These are phyloP conservation scores for Ceyx melanurus DNA, from an alignment of 2,113 vertebrate genomes.

Conservation along the genomic window DNA sequence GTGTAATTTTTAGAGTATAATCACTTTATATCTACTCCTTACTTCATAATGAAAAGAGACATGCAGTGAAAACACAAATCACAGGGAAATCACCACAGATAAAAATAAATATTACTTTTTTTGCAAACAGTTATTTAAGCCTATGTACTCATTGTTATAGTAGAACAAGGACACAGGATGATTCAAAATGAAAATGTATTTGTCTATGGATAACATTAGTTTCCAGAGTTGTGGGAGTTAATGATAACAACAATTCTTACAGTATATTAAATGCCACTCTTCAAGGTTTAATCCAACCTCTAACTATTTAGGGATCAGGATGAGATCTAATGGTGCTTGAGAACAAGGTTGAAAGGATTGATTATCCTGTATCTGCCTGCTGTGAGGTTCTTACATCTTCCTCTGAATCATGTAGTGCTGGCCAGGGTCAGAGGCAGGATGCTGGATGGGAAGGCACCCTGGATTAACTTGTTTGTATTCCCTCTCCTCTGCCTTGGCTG, in stretches of 20 bases:
- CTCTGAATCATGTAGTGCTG: conserved; percentile 16
- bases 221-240: conserved; percentile 33
- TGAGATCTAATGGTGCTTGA: conserved; percentile 39
- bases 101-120: conserved; percentile 6
- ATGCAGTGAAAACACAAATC: not conserved
- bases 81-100: not conserved
- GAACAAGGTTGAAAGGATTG: conserved; percentile 56
- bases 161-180: conserved; percentile 32
- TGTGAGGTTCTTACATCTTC: conserved; percentile 43
- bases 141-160: not conserved
- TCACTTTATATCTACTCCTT: conserved; percentile 7
- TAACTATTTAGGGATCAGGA: conserved; percentile 51
- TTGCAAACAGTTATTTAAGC: conserved; percentile 15
- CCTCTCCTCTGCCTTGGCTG: conserved; percentile 34
- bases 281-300: conserved; percentile 44
- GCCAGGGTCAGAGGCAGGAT: conserved; percentile 34
- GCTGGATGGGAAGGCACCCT: conserved; percentile 18
- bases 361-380: conserved; percentile 45
- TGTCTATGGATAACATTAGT: not conserved
- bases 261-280: conserved; percentile 46
- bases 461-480: conserved; percentile 53
- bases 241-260: conserved; percentile 32
- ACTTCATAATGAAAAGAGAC: not conserved
- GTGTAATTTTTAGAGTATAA: not conserved
- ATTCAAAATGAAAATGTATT: conserved; percentile 44